Evolutionary conservation across 64 coral and sea anemone genomes (phyloP).

Genomic region (Montipora capricornis): DNA sequence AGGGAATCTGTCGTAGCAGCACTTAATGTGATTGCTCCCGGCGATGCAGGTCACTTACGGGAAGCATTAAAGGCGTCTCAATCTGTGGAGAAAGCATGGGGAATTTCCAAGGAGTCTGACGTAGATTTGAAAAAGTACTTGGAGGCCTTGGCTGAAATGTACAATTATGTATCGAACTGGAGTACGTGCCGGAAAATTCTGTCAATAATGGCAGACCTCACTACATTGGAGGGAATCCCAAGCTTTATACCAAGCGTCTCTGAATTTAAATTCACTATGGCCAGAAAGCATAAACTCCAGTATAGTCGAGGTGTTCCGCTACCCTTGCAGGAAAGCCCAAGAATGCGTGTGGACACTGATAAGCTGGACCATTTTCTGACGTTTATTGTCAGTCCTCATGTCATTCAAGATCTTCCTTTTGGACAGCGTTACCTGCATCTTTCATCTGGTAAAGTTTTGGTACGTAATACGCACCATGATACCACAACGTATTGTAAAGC

Average conservation of each 20-base stretch:
- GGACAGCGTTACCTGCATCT: not conserved
- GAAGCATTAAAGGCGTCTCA: constrained; percentile 16
- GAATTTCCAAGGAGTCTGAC: not conserved
- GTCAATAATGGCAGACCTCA: constrained; percentile 14
- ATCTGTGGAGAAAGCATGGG: not conserved
- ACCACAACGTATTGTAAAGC: not conserved
- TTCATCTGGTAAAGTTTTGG: not conserved
- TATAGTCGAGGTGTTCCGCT: constrained; percentile 32
- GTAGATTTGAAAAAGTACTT: not conserved
- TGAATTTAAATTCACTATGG: not conserved
- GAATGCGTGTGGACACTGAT: not conserved
- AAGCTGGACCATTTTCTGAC: constrained; percentile 20
- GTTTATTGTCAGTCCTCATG: not conserved
- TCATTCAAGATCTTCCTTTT: constrained; percentile 1
- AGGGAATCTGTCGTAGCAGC: not conserved
- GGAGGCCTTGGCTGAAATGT: constrained; percentile 12
- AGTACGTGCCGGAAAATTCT: not conserved
- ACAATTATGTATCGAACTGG: constrained; percentile 22
- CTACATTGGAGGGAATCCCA: constrained; percentile 4
- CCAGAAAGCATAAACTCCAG: not conserved
- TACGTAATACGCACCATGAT: constrained; percentile 25
- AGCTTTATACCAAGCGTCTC: not conserved
- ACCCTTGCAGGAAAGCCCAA: not conserved
- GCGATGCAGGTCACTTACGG: constrained; percentile 12
- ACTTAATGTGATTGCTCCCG: constrained; percentile 27